Conservation (phyloP, 2,888 invertebrate species). For the Chelonus formosanus region DNA sequence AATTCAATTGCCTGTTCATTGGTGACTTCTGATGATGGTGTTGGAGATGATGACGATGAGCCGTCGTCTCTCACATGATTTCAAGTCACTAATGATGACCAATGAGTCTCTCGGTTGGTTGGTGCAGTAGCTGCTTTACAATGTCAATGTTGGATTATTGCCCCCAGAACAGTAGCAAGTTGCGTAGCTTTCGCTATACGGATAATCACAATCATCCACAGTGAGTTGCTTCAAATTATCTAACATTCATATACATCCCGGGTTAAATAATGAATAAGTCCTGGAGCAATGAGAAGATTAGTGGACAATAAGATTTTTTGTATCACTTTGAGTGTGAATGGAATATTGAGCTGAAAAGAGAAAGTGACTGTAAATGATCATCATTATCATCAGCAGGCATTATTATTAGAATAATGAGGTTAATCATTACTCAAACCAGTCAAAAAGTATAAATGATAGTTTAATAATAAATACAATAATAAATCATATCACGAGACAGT, state of each 20-base stretch:
- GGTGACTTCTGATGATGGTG: too few relatives aligned
- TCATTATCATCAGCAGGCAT: neutral
- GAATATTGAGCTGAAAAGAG: constrained; percentile 14
- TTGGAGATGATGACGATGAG: too few relatives aligned
- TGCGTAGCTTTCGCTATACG: neutral
- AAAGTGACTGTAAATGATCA: constrained; percentile 18
- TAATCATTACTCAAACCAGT: constrained; percentile 10
- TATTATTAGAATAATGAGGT: constrained; percentile 20
- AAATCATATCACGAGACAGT: neutral
- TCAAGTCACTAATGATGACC: constrained; percentile 31
- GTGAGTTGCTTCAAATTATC: constrained; percentile 13
- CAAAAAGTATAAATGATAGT: constrained; percentile 13
- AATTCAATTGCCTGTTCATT: constrained; percentile 1
- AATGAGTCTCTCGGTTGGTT: constrained; percentile 29
- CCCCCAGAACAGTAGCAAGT: constrained; percentile 10
- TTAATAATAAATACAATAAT: constrained; percentile 2
- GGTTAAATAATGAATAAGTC: neutral
- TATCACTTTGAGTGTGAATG: constrained; percentile 4
- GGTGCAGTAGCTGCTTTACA: neutral
- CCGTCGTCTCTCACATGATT: neutral
- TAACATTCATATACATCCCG: constrained; percentile 9
- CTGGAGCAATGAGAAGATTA: constrained; percentile 3
- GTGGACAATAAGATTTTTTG: neutral
- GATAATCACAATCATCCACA: neutral
- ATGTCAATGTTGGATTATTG: constrained; percentile 15